Evolutionary conservation across 2,888 invertebrate genomes (phyloP).

Genomic region (Steromphala cineraria): DNA sequence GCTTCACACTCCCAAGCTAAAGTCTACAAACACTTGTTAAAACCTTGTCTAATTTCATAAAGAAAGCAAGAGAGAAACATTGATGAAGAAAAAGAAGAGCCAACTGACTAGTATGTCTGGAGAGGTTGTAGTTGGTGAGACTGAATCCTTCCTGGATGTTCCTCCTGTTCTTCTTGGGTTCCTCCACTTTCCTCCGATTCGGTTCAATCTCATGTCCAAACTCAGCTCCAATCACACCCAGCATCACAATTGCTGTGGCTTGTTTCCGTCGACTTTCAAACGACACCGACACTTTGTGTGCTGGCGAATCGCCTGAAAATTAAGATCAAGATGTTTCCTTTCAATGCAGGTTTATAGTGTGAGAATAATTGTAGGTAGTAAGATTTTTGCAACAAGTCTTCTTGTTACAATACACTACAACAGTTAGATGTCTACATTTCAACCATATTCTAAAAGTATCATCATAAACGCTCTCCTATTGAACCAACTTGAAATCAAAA

Average conservation of each 20-base stretch:
- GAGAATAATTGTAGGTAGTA: no score
- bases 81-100: no score
- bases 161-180: constrained; percentile 81
- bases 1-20: no score
- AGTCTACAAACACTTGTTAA: no score
- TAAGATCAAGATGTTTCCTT: no score
- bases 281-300: constrained; percentile 62
- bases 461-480: no score
- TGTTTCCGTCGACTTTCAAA: constrained; percentile 84
- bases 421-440: no score
- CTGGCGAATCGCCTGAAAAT: constrained; percentile 55
- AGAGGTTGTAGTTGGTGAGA: constrained; percentile 88
- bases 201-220: constrained; percentile 94
- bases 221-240: constrained; percentile 98
- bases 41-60: not conserved
- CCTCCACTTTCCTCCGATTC: constrained; percentile 71
- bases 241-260: constrained; percentile 95
- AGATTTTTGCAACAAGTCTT: no score
- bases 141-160: constrained; percentile 89
- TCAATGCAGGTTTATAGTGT: no score
- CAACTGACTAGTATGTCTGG: constrained; percentile 87
- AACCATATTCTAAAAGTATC: no score
- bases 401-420: no score
- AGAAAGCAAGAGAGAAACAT: not conserved
- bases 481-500: no score